phyloP scores from a whole-genome alignment of 2,888 invertebrate genomes.

The Agrenia bidenticulata region DNA sequence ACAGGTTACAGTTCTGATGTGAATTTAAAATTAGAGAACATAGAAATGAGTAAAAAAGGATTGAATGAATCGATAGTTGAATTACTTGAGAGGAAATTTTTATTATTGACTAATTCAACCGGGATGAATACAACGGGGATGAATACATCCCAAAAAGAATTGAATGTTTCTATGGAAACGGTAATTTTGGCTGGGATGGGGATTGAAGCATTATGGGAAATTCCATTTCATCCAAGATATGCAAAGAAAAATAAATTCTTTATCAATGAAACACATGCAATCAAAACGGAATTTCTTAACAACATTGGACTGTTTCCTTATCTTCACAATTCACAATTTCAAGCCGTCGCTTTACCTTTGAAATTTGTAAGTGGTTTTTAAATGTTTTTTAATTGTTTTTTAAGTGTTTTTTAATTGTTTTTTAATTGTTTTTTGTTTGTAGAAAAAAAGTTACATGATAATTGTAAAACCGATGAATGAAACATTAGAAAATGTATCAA shows the following conservation, averaged over 20 bases:
- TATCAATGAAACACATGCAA: slow-evolving; percentile 49
- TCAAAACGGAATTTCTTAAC: slow-evolving; percentile 47
- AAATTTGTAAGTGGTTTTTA: neutral
- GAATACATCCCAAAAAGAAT: neutral
- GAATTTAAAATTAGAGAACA: too few species aligned
- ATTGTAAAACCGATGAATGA: too few species aligned
- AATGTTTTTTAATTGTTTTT: too few species aligned
- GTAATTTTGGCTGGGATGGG: slow-evolving; percentile 35
- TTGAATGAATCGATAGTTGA: too few species aligned
- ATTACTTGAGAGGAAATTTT: too few species aligned
- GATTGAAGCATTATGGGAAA: slow-evolving; percentile 45
- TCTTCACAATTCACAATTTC: neutral
- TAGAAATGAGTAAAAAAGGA: too few species aligned
- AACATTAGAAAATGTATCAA: slow-evolving; percentile 21
- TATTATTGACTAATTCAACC: too few species aligned
- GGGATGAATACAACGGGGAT: too few species aligned
- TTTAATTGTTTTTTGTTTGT: neutral
- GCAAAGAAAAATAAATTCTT: slow-evolving; percentile 43
- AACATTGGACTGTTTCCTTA: slow-evolving; percentile 44
- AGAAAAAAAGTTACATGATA: too few species aligned
- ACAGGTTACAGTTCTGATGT: too few species aligned
- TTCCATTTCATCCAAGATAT: slow-evolving; percentile 48
- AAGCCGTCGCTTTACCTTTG: slow-evolving; percentile 13
- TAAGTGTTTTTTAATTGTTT: too few species aligned
- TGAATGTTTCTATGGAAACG: neutral